Evolutionary conservation across 2,113 vertebrate genomes (phyloP), one percentile per base, ranked within the genome.

Genomic region (Hiodon alosoides): DNA sequence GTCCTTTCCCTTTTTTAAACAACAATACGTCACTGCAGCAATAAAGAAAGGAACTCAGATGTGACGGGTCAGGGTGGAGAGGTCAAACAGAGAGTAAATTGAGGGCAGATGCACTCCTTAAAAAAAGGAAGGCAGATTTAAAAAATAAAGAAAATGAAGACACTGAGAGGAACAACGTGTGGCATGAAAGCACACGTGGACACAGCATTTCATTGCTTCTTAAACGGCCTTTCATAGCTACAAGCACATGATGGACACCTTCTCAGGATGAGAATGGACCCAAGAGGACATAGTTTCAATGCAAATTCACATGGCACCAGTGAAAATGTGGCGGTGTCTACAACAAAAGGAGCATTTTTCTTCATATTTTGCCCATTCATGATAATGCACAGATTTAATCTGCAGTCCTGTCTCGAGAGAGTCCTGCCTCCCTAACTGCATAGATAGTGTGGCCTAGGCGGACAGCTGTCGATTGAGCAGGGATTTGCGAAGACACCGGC

Each of bases 71-170:
- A 85, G 88, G 93, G 95, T 94, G 92, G 85, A 73, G 77, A 91
- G 95, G 95, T 98, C 95, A 94, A 86, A 58, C 85, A 85, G 79
- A 88, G 89, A 96, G 93, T 95, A 95, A 96, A 97, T 95, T 95
- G 91, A 91, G 95, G 94, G 94, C 94, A 98, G 95, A 94, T 95
- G 94, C 95, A 87, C 90, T 86, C 77, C 78, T 74, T 31, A 53
- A 87, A 93, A 85, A 86, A 87, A 87, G 89, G 83, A 84, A 86
- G 81, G 87, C 86, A 87, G 89, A 90, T 91, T 90, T 91, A 87
- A 87, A 92, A 90, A 80, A 31, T 31, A 31, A 31, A 31, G 31
- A 80, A 80, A 81, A 69, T 52, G 53, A 80, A 57, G 62, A 59
- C 60, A 78, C 3, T 52, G 58, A 54, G 58, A 58, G 78, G 78